Evolutionary conservation across 2,888 invertebrate genomes (phyloP), one percentile per base, ranked within the genome.

Genomic region (Euplagia quadripunctaria): DNA sequence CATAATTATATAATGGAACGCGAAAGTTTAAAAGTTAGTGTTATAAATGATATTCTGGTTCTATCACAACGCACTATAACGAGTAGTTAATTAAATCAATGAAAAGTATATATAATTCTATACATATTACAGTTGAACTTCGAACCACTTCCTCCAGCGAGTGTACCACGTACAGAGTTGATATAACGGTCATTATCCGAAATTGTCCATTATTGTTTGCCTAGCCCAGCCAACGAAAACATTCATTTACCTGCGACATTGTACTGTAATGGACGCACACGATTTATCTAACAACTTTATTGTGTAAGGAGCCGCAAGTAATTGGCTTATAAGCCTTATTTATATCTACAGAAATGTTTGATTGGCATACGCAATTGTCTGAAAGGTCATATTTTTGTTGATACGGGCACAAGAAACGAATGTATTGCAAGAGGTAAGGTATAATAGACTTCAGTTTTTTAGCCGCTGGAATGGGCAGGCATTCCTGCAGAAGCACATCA

Each of bases 151-250:
- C 58, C 6, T 0, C 80, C 80, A 67, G 75, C 82, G 79, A 66
- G 77, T 82, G 86, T 88, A 81, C 88, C 51, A 17, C 64, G 46
- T 68, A 72, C 75, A 61, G 68, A 75, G 84, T 82, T 85, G 87
- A 84, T 88, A 87, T 82, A 84, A 79, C 83, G 87, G 88, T 89
- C 89, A 90, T 92, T 92, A 92, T 85, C 81, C 80, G 84, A 85
- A 90, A 92, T 93, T 91, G 91, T 87, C 93, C 90, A 93, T 94
- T 92, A 93, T 91, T 90, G 90, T 89, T 88, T 87, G 93, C 91
- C 93, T 86, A 90, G 89, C 93, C 92, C 92, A 90, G 87, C 87
- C 85, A 74, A 86, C 87, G 88, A 91, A 91, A 91, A 91, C 89
- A 88, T 87, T 89, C 86, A 90, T 91, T 91, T 91, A 90, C 91